phyloP scores from a whole-genome alignment of 2,888 invertebrate species.

The Hymenopus coronatus region DNA sequence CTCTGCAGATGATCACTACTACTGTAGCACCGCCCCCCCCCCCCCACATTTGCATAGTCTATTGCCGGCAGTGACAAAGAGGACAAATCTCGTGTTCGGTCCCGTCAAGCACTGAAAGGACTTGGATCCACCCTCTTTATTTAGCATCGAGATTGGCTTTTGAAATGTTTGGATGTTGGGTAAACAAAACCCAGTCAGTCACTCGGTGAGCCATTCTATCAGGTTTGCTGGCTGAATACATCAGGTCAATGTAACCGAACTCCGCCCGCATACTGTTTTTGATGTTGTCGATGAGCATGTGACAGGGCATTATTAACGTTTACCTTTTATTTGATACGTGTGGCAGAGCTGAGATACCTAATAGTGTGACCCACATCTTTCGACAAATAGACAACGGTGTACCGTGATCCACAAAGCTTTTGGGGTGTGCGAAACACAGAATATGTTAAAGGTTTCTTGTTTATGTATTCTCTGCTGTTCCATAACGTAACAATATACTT shows the following conservation, averaged over 20 bases:
- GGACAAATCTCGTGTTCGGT: not conserved
- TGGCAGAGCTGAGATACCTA: not conserved
- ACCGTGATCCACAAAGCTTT: too few species aligned
- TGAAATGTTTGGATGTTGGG: constrained; percentile 13
- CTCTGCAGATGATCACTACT: not conserved
- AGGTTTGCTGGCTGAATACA: not conserved
- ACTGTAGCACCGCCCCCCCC: not conserved
- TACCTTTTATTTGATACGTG: not conserved
- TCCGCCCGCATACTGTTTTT: not conserved
- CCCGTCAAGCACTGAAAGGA: constrained; percentile 7
- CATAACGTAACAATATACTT: too few species aligned
- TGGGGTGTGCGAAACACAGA: too few species aligned
- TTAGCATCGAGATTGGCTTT: constrained; percentile 20
- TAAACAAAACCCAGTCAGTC: constrained; percentile 12
- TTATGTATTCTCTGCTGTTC: too few species aligned
- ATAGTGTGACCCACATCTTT: not conserved
- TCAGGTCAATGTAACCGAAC: not conserved
- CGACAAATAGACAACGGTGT: too few species aligned
- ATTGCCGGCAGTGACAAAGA: not conserved
- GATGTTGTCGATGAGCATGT: not conserved
- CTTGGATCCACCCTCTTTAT: constrained; percentile 1
- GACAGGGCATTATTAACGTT: not conserved
- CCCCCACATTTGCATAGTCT: not conserved
- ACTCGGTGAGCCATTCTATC: not conserved
- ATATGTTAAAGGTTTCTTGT: too few species aligned